These are phyloP conservation scores for Paramisgurnus dabryanus DNA, from an alignment of 2,113 vertebrate species.

Conservation along the genomic window DNA sequence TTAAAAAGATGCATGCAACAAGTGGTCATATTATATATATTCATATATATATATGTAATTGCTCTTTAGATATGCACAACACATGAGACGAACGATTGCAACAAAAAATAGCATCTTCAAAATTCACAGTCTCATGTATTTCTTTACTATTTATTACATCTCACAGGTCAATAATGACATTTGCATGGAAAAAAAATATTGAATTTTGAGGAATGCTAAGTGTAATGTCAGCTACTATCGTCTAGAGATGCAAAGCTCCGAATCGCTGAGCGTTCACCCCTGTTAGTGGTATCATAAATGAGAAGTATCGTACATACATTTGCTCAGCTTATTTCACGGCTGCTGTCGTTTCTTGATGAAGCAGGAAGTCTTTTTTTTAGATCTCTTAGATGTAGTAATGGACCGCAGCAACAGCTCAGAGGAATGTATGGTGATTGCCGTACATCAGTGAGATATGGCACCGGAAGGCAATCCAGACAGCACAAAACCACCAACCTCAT, in stretches of 20 bases:
- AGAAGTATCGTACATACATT: constrained; percentile 14
- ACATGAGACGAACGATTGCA: constrained; percentile 70
- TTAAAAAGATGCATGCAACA: constrained; percentile 75
- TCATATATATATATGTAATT: constrained; percentile 40
- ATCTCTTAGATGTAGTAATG: constrained; percentile 4
- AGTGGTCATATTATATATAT: constrained; percentile 70
- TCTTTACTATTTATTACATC: constrained; percentile 75
- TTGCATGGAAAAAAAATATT: constrained; percentile 57
- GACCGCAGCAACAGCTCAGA: constrained; percentile 35
- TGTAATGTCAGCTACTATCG: constrained; percentile 30
- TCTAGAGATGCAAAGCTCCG: constrained; percentile 53
- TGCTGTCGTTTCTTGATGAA: constrained; percentile 26
- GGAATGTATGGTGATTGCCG: constrained; percentile 50
- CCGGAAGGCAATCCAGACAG: constrained; percentile 67
- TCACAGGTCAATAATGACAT: constrained; percentile 65
- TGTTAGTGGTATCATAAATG: constrained; percentile 24
- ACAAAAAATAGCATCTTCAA: constrained; percentile 59
- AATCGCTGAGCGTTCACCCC: constrained; percentile 50
- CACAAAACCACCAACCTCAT: constrained; percentile 62
- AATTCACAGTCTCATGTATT: constrained; percentile 79
- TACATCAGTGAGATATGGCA: constrained; percentile 66
- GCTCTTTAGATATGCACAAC: constrained; percentile 60
- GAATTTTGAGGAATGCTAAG: constrained; percentile 57
- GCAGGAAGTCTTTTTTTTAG: constrained; percentile 32
- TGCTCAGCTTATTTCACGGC: constrained; percentile 32